A percentile compares a stretch with the other conserved stretches of the same genome.
These are phyloP conservation scores for Camponotus floridanus DNA, from an alignment of 1,140 invertebrate genomes.

Conservation along the genomic window DNA sequence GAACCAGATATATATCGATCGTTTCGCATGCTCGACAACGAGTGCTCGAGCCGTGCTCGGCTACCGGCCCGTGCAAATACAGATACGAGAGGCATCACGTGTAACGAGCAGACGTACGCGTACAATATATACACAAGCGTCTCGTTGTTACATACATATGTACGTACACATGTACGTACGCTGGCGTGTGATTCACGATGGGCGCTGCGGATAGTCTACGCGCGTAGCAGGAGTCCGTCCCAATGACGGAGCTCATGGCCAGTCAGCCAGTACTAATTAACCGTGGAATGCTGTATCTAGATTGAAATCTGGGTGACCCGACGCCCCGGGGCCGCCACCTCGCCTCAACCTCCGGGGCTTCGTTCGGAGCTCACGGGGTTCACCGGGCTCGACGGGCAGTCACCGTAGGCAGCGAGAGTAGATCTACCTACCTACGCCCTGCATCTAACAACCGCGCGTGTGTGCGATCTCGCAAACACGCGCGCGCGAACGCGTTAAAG, in stretches of 20 bases:
- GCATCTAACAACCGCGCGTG: background rate
- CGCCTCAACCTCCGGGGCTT: constrained; percentile 77
- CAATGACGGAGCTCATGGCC: constrained; percentile 82
- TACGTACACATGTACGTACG: background rate
- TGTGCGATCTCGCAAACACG: background rate
- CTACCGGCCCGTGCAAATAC: constrained; percentile 67
- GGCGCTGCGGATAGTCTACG: constrained; percentile 56
- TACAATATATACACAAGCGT: background rate
- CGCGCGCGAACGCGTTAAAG: constrained; percentile 27
- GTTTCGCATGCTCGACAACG: constrained; percentile 64
- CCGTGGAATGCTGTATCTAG: constrained; percentile 86
- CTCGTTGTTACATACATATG: background rate
- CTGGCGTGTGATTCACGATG: constrained; percentile 58
- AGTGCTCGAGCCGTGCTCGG: constrained; percentile 58
- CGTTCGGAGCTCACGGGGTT: constrained; percentile 66
- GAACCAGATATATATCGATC: constrained; percentile 60
- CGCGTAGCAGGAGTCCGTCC: constrained; percentile 75
- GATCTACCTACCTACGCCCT: background rate
- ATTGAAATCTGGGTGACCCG: constrained; percentile 86
- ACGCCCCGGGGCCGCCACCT: constrained; percentile 85
- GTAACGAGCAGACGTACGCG: constrained; percentile 53
- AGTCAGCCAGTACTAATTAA: constrained; percentile 85
- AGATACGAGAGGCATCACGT: constrained; percentile 61
- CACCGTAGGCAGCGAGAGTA: constrained; percentile 27
- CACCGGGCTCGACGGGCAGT: constrained; percentile 62